Evolutionary conservation across 2,797 vertebrate genomes (phyloP).

Genomic region (Molossus molossus): DNA sequence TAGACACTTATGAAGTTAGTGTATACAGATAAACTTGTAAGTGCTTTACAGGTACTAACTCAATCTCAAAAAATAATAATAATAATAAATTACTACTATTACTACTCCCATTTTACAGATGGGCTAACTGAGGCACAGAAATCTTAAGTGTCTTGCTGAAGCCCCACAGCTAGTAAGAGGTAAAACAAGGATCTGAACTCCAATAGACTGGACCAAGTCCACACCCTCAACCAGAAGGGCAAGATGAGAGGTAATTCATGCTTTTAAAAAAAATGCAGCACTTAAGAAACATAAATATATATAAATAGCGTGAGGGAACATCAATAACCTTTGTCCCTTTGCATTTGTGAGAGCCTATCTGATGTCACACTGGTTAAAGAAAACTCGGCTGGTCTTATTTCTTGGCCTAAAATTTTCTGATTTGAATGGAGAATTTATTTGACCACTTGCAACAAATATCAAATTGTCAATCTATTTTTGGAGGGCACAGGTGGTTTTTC

Average conservation of each 20-base stretch:
- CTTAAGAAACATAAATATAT: background rate
- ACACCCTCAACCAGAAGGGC: background rate
- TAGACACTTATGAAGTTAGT: background rate
- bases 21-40: background rate
- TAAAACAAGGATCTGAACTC: background rate
- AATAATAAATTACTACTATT: background rate
- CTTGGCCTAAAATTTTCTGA: background rate
- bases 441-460: conserved; percentile 1
- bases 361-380: background rate
- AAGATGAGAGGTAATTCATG: background rate
- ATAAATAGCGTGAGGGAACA: background rate
- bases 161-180: background rate
- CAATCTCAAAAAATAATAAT: background rate
- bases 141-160: background rate
- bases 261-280: background rate
- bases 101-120: background rate
- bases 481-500: background rate
- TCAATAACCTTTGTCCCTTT: background rate
- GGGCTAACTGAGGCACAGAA: background rate
- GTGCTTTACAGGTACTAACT: background rate
- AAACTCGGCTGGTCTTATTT: background rate
- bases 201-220: background rate
- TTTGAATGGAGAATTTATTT: background rate
- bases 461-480: background rate
- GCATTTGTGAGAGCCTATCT: background rate